These are phyloP conservation scores for Pardalotus punctatus DNA, from an alignment of 2,113 vertebrate genomes.

Conservation along the genomic window DNA sequence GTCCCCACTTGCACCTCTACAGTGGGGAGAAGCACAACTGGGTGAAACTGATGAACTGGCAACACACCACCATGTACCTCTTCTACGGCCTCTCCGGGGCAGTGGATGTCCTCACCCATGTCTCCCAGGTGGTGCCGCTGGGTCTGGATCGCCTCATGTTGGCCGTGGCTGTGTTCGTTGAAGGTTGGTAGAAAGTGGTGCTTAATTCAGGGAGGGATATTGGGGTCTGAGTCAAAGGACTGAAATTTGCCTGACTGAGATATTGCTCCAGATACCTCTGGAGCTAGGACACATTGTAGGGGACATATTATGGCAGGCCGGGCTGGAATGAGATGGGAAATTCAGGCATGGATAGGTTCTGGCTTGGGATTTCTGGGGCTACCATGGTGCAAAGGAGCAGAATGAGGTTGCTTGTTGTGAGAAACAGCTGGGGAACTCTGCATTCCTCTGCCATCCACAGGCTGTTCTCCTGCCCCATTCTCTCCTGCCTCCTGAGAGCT, in stretches of 20 bases:
- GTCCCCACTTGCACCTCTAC: conserved; percentile 87
- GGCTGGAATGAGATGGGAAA: not conserved
- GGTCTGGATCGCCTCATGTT: conserved; percentile 83
- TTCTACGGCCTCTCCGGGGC: conserved; percentile 86
- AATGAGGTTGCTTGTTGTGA: not conserved
- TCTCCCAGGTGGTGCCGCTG: conserved; percentile 56
- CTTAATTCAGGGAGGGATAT: not conserved
- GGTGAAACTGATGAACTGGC: conserved; percentile 98
- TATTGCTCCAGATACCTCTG: not conserved
- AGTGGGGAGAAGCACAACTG: conserved; percentile 54
- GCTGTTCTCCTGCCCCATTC: not conserved
- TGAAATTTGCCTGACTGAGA: not conserved
- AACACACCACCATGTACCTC: conserved; percentile 96
- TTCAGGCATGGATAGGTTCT: not conserved
- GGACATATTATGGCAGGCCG: not conserved
- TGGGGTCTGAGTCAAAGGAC: not conserved
- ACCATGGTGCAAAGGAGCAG: not conserved
- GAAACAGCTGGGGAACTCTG: not conserved
- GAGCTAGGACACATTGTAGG: not conserved
- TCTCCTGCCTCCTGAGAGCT: not conserved
- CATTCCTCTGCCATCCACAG: not conserved
- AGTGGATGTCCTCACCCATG: conserved; percentile 71
- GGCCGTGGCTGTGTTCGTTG: conserved; percentile 81
- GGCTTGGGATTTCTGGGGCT: not conserved
- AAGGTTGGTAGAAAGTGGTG: conserved; percentile 75